Evolutionary conservation across 2,113 vertebrate species (phyloP).

Genomic region (Erpornis zantholeuca): DNA sequence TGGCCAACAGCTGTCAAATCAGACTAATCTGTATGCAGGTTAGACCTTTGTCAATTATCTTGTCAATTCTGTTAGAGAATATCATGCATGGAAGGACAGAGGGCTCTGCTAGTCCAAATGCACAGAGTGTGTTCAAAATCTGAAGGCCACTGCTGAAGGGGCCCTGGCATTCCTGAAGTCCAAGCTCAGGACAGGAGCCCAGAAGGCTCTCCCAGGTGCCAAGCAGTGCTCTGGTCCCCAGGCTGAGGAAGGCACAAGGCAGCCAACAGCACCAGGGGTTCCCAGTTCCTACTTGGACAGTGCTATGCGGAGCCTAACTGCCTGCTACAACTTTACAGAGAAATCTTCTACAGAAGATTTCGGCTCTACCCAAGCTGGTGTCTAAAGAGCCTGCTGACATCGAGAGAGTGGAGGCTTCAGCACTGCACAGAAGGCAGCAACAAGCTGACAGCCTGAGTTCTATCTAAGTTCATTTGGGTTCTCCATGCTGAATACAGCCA

Average conservation of each 20-base stretch:
- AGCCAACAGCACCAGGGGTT: not conserved
- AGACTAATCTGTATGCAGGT: not conserved
- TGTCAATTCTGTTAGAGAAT: not conserved
- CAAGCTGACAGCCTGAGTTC: not conserved
- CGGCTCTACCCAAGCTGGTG: not conserved
- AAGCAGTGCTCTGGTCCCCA: not conserved
- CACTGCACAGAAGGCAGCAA: not conserved
- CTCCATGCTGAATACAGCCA: not conserved
- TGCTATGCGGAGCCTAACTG: not conserved
- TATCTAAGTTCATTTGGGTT: not conserved
- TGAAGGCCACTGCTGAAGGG: not conserved
- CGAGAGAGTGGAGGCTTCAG: not conserved
- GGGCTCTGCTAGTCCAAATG: not conserved
- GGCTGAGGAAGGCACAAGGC: not conserved
- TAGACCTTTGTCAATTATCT: not conserved
- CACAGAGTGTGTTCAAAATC: not conserved
- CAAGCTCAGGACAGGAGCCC: fast-evolving
- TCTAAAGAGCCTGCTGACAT: not conserved
- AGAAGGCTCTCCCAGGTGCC: not conserved
- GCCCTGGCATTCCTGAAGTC: not conserved
- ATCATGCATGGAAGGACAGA: not conserved
- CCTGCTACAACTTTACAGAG: not conserved
- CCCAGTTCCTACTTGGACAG: not conserved
- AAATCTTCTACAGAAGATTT: fast-evolving
- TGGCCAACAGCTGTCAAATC: not conserved